Conservation (phyloP, 2,113 vertebrate genomes). For the Apodemus sylvaticus region DNA sequence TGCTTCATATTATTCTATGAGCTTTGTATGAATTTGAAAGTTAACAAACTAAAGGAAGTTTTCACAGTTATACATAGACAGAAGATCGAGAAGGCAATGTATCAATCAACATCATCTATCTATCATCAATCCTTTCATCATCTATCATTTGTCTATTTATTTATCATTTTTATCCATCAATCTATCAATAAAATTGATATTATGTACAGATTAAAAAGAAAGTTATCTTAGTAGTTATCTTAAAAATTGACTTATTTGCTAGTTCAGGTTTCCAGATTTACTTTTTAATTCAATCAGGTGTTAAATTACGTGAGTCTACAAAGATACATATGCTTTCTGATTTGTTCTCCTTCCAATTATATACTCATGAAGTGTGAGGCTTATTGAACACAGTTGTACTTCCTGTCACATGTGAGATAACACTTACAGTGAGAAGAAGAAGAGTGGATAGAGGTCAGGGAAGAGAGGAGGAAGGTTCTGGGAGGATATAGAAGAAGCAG, state of each 20-base stretch:
- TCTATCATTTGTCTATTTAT: neutral
- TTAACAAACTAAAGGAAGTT: neutral
- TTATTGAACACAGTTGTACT: neutral
- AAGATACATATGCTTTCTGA: neutral
- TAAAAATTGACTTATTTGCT: neutral
- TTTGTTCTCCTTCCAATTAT: conserved; percentile 15
- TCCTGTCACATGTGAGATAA: neutral
- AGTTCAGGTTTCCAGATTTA: neutral
- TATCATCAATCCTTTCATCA: neutral
- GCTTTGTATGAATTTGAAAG: neutral
- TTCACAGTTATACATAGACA: neutral
- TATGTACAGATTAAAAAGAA: neutral
- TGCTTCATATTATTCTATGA: neutral
- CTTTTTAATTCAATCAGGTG: neutral
- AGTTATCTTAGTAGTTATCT: neutral
- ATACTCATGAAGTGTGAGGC: neutral
- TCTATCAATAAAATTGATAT: neutral
- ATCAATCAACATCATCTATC: neutral
- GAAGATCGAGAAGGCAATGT: neutral
- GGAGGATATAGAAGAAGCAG: neutral
- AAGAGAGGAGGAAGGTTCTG: neutral
- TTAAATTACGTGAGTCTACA: neutral
- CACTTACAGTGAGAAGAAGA: neutral
- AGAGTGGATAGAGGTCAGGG: neutral
- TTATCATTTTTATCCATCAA: neutral